These are phyloP conservation scores for Amphimallon solstitiale DNA, from an alignment of 2,888 invertebrate species.

Conservation along the genomic window DNA sequence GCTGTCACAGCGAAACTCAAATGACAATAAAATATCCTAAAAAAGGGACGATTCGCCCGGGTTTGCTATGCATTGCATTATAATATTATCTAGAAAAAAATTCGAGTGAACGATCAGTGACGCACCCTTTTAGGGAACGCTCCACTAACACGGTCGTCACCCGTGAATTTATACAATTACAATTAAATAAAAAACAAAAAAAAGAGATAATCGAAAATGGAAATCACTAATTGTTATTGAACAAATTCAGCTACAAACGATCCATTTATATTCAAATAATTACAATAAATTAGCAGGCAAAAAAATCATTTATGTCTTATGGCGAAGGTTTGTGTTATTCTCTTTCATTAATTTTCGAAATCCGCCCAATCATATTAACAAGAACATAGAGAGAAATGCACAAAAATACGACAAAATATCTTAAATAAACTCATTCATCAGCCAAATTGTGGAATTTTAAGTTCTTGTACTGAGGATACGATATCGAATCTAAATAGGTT, in stretches of 20 bases:
- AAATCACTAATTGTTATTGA: constrained; percentile 7
- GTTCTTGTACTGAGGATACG: no score
- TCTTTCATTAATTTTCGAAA: constrained; percentile 18
- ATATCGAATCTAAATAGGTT: no score
- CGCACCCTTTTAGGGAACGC: background rate
- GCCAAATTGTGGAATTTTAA: no score
- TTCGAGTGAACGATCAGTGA: background rate
- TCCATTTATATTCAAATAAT: constrained; percentile 7
- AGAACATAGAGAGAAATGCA: constrained; percentile 5
- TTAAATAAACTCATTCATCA: no score
- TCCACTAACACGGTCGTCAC: background rate
- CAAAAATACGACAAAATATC: background rate
- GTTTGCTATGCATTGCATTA: constrained; percentile 57
- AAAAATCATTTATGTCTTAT: background rate
- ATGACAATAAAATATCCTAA: constrained; percentile 57
- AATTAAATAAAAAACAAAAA: no score
- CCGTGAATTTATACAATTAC: no score
- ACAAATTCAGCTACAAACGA: constrained; percentile 17
- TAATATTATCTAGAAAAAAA: constrained; percentile 37
- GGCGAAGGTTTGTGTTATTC: background rate
- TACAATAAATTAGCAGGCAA: background rate
- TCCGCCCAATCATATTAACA: background rate
- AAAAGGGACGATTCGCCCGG: constrained; percentile 54
- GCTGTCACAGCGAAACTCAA: constrained; percentile 60
- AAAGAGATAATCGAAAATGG: background rate